Conservation (phyloP, 2,888 invertebrate genomes). For the Sympetrum striolatum region DNA sequence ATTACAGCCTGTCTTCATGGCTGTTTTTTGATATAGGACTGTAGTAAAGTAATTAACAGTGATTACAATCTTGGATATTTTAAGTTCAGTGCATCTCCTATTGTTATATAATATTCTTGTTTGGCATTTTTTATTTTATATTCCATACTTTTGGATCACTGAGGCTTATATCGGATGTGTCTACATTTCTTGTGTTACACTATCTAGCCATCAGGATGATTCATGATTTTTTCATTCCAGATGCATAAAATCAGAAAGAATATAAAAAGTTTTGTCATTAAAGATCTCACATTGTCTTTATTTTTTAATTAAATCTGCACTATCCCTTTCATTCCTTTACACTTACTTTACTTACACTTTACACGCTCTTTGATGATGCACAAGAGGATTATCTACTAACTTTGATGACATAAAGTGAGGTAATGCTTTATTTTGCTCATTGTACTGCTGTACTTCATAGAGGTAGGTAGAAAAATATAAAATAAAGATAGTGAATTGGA, state of each 20-base stretch:
- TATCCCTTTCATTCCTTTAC: no score
- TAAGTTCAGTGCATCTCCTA: not conserved
- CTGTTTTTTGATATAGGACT: not conserved
- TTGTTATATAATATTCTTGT: not conserved
- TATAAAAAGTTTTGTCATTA: constrained; percentile 1
- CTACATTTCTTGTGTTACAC: not conserved
- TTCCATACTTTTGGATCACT: not conserved
- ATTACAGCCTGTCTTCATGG: not conserved
- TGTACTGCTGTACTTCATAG: no score
- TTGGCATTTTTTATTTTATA: constrained; percentile 3
- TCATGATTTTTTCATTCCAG: constrained; percentile 8
- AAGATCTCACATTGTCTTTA: not conserved
- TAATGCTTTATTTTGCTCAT: no score
- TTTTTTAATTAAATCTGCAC: no score
- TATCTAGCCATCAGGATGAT: not conserved
- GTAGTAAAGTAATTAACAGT: not conserved
- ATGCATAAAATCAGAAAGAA: not conserved
- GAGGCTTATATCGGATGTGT: not conserved
- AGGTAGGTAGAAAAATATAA: no score
- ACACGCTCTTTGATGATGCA: no score
- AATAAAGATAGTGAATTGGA: no score
- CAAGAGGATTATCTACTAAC: no score
- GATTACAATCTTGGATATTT: not conserved
- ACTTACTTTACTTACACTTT: no score
- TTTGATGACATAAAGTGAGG: no score